These are phyloP conservation scores for Laothoe populi DNA, from an alignment of 2,888 invertebrate species.

Conservation along the genomic window DNA sequence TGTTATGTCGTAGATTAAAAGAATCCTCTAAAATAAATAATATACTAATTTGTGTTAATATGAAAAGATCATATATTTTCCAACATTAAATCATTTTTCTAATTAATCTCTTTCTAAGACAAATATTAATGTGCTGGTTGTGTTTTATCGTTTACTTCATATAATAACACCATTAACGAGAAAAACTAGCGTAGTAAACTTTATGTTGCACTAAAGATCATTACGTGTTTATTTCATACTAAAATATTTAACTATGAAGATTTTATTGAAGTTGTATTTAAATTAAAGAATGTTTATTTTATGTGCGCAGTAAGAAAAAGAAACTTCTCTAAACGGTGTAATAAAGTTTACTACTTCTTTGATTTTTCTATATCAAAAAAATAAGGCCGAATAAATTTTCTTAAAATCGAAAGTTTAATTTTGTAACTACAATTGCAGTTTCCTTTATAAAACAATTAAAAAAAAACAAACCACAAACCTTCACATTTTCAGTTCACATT, in stretches of 20 bases:
- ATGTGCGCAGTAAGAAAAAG: background rate
- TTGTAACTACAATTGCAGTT: slow-evolving; percentile 7
- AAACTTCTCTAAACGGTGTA: background rate
- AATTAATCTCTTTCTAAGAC: background rate
- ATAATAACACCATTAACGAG: background rate
- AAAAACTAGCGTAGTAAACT: background rate
- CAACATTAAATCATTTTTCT: background rate
- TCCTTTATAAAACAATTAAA: slow-evolving; percentile 20
- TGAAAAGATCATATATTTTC: background rate
- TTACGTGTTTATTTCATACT: slow-evolving; percentile 3
- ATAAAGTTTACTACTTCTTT: background rate
- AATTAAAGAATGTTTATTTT: background rate
- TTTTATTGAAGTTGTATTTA: slow-evolving; percentile 8
- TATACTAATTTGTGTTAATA: no score
- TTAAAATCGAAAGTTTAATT: background rate
- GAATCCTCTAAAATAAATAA: no score
- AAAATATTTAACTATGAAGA: background rate
- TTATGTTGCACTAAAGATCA: background rate
- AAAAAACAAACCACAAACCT: slow-evolving; percentile 50
- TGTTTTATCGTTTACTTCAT: background rate
- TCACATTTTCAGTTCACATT: slow-evolving; percentile 50
- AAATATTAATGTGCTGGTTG: background rate
- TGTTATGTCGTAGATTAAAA: no score
- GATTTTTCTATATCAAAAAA: background rate
- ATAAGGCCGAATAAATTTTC: background rate